Evolutionary conservation across 2,797 vertebrate species (phyloP), one percentile per base, ranked within the genome.

Genomic region (Enteromius paludinosus): DNA sequence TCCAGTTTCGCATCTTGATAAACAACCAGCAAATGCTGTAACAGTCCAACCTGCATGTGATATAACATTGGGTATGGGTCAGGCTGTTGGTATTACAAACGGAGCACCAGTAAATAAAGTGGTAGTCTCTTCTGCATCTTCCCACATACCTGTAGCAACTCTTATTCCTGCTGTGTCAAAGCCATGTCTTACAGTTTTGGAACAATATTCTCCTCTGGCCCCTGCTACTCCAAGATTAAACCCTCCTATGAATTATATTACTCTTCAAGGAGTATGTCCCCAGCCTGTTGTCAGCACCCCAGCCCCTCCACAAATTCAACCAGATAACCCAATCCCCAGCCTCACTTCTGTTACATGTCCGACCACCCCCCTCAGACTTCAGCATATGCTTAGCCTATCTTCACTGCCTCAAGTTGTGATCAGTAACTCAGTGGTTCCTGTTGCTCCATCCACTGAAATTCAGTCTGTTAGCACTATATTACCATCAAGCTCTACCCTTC

Each of bases 1-100:
- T 87, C 93, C 95, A 85, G 92, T 93, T 0, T 94, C 95, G 87
- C 94, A 94, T 8, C 92, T 94, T 3, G 91, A 93, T 64, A 98
- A 98, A 88, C 96, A 95, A 82, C 94, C 95, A 0, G 92, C 96
- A 83, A 97, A 97, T 47, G 95, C 97, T 83, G 90, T 97, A 85
- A 93, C 96, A 78, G 93, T 97, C 76, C 96, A 97, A 88, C 94
- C 96, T 76, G 89, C 95, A 82, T 94, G 95, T 87, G 96, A 96
- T 18, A 92, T 95, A 84, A 91, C 92, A 90, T 93, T 87, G 41
- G 87, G 56, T 81, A 76, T 61, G 5, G 82, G 83, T 38, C 85
- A 82, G 59, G 45, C 81, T 59, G 52, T 84, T 41, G 72, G 38
- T 73, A 82, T 84, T 68, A 68, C 62, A 52, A 89, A 87, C 64